Conservation (phyloP, 2,797 vertebrate species). For the Myotis findleyi region DNA sequence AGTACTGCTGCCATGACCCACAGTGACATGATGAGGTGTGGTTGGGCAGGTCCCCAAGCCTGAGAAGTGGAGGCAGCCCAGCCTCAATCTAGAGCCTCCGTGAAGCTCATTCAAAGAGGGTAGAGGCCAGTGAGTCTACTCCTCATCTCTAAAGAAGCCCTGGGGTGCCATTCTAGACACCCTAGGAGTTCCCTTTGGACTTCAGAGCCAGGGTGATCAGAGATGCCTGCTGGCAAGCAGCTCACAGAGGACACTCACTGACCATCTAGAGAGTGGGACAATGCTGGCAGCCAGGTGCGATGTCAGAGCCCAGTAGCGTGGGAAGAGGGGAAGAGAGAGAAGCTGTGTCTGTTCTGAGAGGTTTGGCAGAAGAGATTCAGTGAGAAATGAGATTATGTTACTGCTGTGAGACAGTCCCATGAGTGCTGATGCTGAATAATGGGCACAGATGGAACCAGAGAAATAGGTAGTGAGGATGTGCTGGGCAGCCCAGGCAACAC, state of each 20-base stretch:
- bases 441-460: not conserved
- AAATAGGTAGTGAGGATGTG: not conserved
- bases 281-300: not conserved
- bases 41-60: not conserved
- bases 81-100: not conserved
- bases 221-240: not conserved
- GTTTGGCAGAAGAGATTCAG: not conserved
- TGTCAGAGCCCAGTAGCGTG: not conserved
- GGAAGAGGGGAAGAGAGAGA: not conserved
- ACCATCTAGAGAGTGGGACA: not conserved
- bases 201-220: not conserved
- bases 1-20: not conserved
- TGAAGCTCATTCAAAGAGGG: not conserved
- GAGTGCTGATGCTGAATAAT: not conserved
- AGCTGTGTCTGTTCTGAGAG: rapidly evolving
- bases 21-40: not conserved
- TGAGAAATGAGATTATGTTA: not conserved
- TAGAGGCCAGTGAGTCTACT: not conserved
- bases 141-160: not conserved
- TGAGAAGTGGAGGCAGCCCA: not conserved
- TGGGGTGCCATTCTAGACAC: not conserved
- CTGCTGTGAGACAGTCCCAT: not conserved
- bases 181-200: not conserved
- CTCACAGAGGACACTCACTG: not conserved
- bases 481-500: not conserved